These are phyloP conservation scores for Danio kyathit DNA, from an alignment of 2,797 vertebrate genomes.

Conservation along the genomic window DNA sequence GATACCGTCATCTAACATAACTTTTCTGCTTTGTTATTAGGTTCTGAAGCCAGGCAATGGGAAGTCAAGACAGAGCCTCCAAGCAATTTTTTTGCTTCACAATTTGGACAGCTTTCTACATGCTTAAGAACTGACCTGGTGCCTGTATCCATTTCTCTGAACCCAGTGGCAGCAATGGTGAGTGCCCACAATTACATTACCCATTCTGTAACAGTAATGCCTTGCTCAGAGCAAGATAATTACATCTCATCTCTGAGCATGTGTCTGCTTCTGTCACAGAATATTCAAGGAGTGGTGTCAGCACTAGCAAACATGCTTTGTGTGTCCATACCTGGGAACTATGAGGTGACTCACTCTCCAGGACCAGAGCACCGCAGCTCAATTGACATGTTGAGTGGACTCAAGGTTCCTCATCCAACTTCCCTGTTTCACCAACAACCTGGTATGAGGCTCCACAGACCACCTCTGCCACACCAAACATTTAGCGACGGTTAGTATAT, in stretches of 20 bases:
- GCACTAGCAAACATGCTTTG: constrained; percentile 89
- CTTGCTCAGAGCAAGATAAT: not conserved
- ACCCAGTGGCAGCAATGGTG: constrained; percentile 92
- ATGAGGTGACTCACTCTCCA: constrained; percentile 81
- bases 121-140: constrained; percentile 90
- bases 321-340: constrained; percentile 85
- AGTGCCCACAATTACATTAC: constrained; percentile 40
- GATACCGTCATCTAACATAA: not conserved
- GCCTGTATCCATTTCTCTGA: constrained; percentile 93
- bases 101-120: constrained; percentile 81
- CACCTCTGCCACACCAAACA: constrained; percentile 67
- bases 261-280: constrained; percentile 74
- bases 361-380: constrained; percentile 70
- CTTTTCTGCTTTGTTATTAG: constrained; percentile 67
- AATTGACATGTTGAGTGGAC: constrained; percentile 72
- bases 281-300: constrained; percentile 88
- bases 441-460: constrained; percentile 70
- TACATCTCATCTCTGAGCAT: not conserved
- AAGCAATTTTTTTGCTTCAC: constrained; percentile 78
- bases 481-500: constrained; percentile 8
- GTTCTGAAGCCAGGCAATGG: constrained; percentile 85
- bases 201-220: not conserved
- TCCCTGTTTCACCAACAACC: constrained; percentile 73
- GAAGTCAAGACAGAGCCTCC: constrained; percentile 89
- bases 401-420: constrained; percentile 73